These are phyloP conservation scores for Eubucco bourcierii DNA, from an alignment of 2,113 vertebrate genomes.

Conservation along the genomic window DNA sequence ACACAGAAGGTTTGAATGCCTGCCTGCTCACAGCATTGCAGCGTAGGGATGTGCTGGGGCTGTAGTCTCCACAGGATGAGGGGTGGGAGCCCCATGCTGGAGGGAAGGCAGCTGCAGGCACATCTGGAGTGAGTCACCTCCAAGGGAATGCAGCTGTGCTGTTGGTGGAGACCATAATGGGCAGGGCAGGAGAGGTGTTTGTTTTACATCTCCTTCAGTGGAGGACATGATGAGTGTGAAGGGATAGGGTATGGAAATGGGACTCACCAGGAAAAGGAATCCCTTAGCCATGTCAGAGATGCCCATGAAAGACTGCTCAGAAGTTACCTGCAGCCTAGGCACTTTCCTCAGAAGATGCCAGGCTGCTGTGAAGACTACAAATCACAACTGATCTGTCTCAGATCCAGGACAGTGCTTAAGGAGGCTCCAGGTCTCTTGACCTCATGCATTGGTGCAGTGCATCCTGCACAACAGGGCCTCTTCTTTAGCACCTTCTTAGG, in stretches of 20 bases:
- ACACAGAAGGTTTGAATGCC: rapidly evolving
- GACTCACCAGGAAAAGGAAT: neutral
- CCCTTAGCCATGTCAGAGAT: neutral
- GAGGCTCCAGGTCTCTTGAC: neutral
- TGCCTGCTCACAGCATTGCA: neutral
- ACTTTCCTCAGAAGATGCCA: neutral
- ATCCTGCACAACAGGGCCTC: neutral
- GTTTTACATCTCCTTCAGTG: neutral
- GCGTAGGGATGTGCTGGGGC: rapidly evolving
- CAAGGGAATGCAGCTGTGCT: neutral
- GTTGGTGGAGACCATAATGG: neutral
- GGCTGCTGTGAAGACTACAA: neutral
- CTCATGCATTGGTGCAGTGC: neutral
- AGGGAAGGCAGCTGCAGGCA: neutral
- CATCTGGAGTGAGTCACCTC: neutral
- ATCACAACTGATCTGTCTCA: neutral
- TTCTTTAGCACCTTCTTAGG: neutral
- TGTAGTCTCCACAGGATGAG: neutral
- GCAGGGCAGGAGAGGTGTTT: neutral
- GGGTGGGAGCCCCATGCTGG: neutral
- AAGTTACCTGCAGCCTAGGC: rapidly evolving
- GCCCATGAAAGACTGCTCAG: neutral
- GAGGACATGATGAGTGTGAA: neutral
- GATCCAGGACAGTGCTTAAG: neutral
- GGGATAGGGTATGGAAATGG: neutral